These are phyloP conservation scores for Lycia hirtaria DNA, from an alignment of 2,888 invertebrate species.

Conservation along the genomic window DNA sequence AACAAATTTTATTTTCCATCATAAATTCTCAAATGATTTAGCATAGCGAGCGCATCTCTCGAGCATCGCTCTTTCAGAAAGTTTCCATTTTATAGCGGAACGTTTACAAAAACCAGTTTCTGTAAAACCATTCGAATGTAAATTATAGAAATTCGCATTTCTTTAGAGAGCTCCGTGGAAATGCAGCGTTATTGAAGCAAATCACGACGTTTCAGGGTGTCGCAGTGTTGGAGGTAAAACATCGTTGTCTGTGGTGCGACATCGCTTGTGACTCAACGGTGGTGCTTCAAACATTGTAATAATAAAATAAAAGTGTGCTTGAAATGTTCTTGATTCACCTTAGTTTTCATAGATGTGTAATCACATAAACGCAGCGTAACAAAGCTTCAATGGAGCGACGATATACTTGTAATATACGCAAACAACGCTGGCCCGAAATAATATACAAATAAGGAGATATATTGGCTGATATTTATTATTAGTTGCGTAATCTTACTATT, in stretches of 20 bases:
- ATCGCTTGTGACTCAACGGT: too few species aligned
- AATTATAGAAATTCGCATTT: constrained; percentile 21
- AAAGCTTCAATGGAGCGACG: too few species aligned
- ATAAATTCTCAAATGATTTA: constrained; percentile 7
- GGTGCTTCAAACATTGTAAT: too few species aligned
- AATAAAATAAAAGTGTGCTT: too few species aligned
- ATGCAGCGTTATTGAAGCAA: constrained; percentile 29
- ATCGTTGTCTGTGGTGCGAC: not conserved
- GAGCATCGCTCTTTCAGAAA: constrained; percentile 16
- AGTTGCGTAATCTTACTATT: too few species aligned
- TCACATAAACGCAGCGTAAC: too few species aligned
- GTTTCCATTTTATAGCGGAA: constrained; percentile 16
- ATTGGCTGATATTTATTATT: too few species aligned
- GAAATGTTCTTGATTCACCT: too few species aligned
- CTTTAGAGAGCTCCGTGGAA: constrained; percentile 15
- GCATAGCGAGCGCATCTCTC: not conserved
- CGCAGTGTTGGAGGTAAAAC: not conserved
- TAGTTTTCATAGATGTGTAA: too few species aligned
- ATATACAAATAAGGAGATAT: too few species aligned
- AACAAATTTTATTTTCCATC: constrained; percentile 1
- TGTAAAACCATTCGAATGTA: constrained; percentile 24
- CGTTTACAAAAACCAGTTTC: constrained; percentile 19
- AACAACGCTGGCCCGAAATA: too few species aligned
- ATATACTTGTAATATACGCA: too few species aligned
- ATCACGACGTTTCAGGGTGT: constrained; percentile 29